Base-by-base conservation (phyloP, 1,140 invertebrate genomes). In the Lepidotrigona ventralis region DNA sequence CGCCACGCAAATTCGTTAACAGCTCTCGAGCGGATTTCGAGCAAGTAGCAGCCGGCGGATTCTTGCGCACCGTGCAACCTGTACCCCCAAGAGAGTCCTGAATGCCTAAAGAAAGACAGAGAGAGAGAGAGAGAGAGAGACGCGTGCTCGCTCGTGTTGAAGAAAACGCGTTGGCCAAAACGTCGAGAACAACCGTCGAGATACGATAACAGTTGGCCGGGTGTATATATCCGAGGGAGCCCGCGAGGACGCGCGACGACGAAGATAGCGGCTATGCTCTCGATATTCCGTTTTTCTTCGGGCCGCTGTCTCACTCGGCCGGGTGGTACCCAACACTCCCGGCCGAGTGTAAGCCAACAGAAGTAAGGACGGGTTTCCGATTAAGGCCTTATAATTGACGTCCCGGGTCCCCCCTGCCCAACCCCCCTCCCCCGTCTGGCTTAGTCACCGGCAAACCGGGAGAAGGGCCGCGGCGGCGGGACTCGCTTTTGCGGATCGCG, bases 361-460 rank as follows among this genome's bases (percentile, higher is more conserved):
- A 92, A 93, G 92, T 92, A 93, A 93, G 91, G 92, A 93, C 92
- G 92, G 90, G 92, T 93, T 93, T 93, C 92, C 93, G 92, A 93
- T 93, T 93, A 93, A 93, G 93, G 92, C 90, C 88, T 93, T 93
- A 93, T 93, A 93, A 93, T 93, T 93, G 92, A 93, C 92, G 91
- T 93, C 92, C 90, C 90, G 90, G 87, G 83, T 88, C 86, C 87
- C 87, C 56, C 39, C 8, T 46, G 8, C 6, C 39, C 39, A 8
- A 0, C 39, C 39, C 54, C 54, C 54, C 15, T 19, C 53, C 56
- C 88, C 86, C 87, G 89, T 90, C 88, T 90, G 90, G 90, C 92
- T 93, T 93, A 93, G 92, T 93, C 92, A 93, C 88, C 89, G 91
- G 78, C 87, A 88, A 46, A 90, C 85, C 90, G 90, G 88, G 88